Evolutionary conservation across 2,113 vertebrate genomes (phyloP), one percentile per base, ranked within the genome.

Genomic region (Peromyscus californicus): DNA sequence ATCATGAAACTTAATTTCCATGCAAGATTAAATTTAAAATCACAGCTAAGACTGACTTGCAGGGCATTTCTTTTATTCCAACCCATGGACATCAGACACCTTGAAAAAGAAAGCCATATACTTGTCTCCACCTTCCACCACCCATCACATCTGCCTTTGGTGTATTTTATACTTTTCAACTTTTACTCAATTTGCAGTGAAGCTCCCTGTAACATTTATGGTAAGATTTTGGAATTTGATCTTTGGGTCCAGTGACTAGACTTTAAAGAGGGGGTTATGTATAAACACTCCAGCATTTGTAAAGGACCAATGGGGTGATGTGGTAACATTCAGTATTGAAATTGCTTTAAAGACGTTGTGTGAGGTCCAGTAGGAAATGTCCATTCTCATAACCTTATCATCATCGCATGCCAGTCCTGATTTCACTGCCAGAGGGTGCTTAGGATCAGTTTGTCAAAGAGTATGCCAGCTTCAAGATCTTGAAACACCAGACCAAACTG

Each of bases 21-120:
- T 31, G 70, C 17, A 93, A 94, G n/a, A 96, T 93, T 92, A 96
- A 90, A 89, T 85, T 79, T 90, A 97, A 91, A 75, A 78, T 91
- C 48, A 33, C 57, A 9, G 29, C 82, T 87, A 90, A 93, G 90
- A 92, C 65, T 95, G 39, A 17, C 90, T 93, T 65, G 11, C 9
- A 63, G 67, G 67, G 48, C 75, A 80, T 80, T 94, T 94, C 87
- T 83, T 94, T 89, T 89, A 91, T 72, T 67, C 13, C 75, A 96
- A 39, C 70, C 70, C 87, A 36, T 51, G 16, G 48, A 45, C 61
- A 59, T 54, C 48, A 88, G 63, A 45, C 31, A 91, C 61, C 76
- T 61, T 42, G 1, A 3, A 16, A 93, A 96, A 95, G 39, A 84
- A 78, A 90, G 95, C 84, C 51, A 7, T 36, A 24, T 72, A 16